Evolutionary conservation across 2,888 invertebrate species (phyloP).

Genomic region (Drosophila greeni): DNA sequence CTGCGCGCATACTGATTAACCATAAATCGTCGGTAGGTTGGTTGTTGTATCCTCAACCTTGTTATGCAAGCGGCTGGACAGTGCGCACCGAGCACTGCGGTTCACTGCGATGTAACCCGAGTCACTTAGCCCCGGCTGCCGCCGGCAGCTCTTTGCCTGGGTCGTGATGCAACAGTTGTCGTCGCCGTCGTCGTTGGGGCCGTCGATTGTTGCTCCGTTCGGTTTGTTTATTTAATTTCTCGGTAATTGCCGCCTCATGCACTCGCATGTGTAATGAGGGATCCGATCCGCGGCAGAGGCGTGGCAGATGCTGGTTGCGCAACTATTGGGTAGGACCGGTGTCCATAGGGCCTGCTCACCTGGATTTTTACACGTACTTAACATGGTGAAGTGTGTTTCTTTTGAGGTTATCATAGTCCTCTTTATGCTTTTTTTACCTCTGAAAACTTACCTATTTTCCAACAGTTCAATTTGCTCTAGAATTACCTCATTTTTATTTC

Average conservation of each 20-base stretch:
- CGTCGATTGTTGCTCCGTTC: constrained; percentile 38
- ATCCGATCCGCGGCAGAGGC: constrained; percentile 27
- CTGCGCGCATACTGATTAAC: constrained; percentile 46
- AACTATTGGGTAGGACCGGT: constrained; percentile 21
- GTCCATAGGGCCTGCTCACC: constrained; percentile 4
- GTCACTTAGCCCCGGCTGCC: constrained; percentile 21
- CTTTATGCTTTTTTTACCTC: no score
- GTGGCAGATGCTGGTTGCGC: constrained; percentile 27
- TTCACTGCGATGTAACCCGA: constrained; percentile 62
- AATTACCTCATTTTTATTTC: constrained; percentile 44
- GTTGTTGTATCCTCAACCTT: constrained; percentile 66
- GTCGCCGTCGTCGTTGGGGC: constrained; percentile 17
- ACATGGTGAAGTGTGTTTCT: no score
- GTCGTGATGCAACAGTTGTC: constrained; percentile 45
- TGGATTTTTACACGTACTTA: constrained; percentile 5
- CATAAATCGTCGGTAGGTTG: constrained; percentile 12
- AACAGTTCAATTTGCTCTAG: constrained; percentile 1
- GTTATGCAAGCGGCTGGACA: constrained; percentile 57
- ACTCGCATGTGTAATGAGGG: constrained; percentile 70
- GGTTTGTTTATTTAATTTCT: constrained; percentile 69
- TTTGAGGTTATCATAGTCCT: not conserved
- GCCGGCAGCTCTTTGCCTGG: constrained; percentile 36
- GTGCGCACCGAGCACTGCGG: constrained; percentile 49
- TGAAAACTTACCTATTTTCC: not conserved
- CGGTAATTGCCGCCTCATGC: constrained; percentile 70